Evolutionary conservation across 2,888 invertebrate species (phyloP), one percentile per base, ranked within the genome.

Genomic region (Drosophila bunnanda): DNA sequence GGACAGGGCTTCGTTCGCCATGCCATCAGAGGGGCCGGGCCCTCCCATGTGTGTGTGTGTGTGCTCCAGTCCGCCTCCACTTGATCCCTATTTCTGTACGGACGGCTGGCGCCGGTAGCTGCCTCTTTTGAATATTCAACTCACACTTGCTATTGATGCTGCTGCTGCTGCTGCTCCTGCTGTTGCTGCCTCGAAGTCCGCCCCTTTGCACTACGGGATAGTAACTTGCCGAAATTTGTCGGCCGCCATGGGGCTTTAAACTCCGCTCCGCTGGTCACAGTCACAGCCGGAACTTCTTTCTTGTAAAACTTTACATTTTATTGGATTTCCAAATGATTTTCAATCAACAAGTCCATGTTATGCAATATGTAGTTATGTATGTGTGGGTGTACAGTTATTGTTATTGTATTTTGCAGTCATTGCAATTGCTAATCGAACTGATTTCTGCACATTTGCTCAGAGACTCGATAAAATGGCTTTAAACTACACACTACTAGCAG

Each of bases 281-380:
- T 52, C 32, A 17, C 25, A 22, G 34, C 12, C 30, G 12, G 20
- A 2, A 38, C 20, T 44, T 43, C 50, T 25, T 25, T 44, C 64
- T 55, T 73, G 76, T 82, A 79, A 80, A 83, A 83, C 65, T 74
- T 79, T 71, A 77, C 66, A 76, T 74, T 88, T 89, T 84, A 88
- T 88, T 88, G 78, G 79, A 80, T 85, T 75, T 79, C 77, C 74
- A 78, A 82, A 85, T 88, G 81, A 84, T 82, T 87, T 84, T 79
- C 68, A 79, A 84, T 84, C 89, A 88, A 88, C 88, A 88, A 89
- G 82, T 89, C 77, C 81, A 77, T 79, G 69, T 83, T 77, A 82
- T 62, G 64, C 78, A 82, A 75, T 66, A 88, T 76, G 43, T 77
- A 82, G 44, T 52, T 52, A 32, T 32, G 50, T 52, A 22, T 52